phyloP scores from a whole-genome alignment of 2,888 invertebrate species.

The Liodrosophila aerea region DNA sequence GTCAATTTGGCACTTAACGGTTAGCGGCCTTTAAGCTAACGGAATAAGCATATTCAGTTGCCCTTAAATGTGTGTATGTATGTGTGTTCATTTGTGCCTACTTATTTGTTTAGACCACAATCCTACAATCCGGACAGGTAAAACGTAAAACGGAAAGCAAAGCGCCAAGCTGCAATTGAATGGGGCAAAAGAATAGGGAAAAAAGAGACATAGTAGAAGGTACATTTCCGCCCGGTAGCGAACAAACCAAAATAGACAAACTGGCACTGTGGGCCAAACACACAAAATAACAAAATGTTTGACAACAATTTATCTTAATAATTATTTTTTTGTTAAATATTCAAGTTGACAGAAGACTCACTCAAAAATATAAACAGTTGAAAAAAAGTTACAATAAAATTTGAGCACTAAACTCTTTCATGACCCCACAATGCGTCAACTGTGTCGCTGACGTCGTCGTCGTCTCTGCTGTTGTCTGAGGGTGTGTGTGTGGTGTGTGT shows the following conservation, averaged over 20 bases:
- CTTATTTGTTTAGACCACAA: slow-evolving; percentile 49
- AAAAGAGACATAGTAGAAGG: slow-evolving; percentile 52
- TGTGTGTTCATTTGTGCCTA: not conserved
- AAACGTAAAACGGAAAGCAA: slow-evolving; percentile 47
- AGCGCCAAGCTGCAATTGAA: slow-evolving; percentile 47
- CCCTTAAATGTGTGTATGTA: slow-evolving; percentile 19
- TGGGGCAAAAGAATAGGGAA: slow-evolving; percentile 16
- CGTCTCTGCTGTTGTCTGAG: slow-evolving; percentile 13
- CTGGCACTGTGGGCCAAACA: slow-evolving; percentile 38
- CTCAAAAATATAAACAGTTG: no score
- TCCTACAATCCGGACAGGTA: slow-evolving; percentile 48
- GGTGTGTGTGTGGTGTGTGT: slow-evolving; percentile 5
- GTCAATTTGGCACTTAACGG: slow-evolving; percentile 69
- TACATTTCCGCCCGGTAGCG: slow-evolving; percentile 68
- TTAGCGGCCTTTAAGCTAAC: slow-evolving; percentile 43
- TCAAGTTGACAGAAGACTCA: no score
- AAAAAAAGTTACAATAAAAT: slow-evolving; percentile 4
- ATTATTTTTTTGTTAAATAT: no score
- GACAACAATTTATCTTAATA: no score
- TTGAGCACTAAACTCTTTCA: slow-evolving; percentile 1
- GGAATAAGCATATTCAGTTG: slow-evolving; percentile 39
- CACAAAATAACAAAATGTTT: not conserved
- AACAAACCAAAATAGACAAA: slow-evolving; percentile 72
- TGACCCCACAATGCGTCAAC: slow-evolving; percentile 35
- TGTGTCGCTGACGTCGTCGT: slow-evolving; percentile 32